Evolutionary conservation across 2,888 invertebrate species (phyloP), one percentile per base, ranked within the genome.

Genomic region (Scrobipalpa atriplicella): DNA sequence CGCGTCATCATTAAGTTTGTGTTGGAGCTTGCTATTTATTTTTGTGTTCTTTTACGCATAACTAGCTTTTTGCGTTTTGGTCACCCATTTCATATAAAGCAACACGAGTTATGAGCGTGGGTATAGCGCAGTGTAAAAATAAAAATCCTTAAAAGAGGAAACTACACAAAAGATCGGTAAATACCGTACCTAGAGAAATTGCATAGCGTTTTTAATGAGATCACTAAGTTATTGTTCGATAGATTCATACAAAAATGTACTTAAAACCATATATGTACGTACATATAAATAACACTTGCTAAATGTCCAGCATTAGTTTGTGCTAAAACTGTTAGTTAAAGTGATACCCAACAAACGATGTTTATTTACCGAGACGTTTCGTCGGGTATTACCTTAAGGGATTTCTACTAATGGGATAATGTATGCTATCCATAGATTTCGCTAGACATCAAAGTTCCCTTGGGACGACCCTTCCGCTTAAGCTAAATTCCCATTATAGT

Each of bases 11-110:
- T 63, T n/a, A 65, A 60, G 21, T 68, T 68, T 68, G 67, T 68
- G 36, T 68, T 63, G n/a, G 21, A 51, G 58, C 66, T 68, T 68
- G 68, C 65, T 68, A 63, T 63, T 63, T 19, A 56, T n/a, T 16
- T 67, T 65, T 61, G 64, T 61, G 65, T 68, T 65, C 36, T 54
- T 39, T 65, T 41, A 63, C 13, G 63, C 67, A 54, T 56, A 19
- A 63, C 51, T 18, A 18, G 51, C 64, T 39, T 51, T 21, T 36
- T 58, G 58, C 36, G 58, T 58, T 58, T 58, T 58, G 36, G 18
- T 16, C 36, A 58, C 16, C 38, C 58, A 58, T 58, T n/a, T 38
- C 58, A 38, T 58, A 10, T 13, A 36, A 58, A 5, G 38, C 6
- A 16, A 58, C 16, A 38, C 13, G 16, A 10, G 6, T 38, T 38